Conservation (phyloP, 2,113 vertebrate genomes). For the Ellobius talpinus region DNA sequence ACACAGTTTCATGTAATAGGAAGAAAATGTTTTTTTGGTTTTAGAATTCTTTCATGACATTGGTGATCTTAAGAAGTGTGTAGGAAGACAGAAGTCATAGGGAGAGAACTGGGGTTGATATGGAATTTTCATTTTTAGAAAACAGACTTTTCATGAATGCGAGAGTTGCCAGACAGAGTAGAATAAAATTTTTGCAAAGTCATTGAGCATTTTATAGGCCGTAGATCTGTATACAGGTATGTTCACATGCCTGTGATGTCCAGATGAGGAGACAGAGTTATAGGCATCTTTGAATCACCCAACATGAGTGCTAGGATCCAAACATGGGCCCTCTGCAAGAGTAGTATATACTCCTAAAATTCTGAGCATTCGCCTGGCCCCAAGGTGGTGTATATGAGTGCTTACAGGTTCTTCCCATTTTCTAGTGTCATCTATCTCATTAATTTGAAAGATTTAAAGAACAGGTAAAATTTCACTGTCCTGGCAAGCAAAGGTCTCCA, state of each 20-base stretch:
- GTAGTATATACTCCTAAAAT: neutral
- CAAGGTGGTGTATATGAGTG: neutral
- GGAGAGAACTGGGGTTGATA: neutral
- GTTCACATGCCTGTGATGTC: neutral
- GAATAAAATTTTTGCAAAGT: neutral
- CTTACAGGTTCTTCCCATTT: neutral
- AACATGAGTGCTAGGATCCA: neutral
- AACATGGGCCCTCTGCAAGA: neutral
- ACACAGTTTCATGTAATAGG: neutral
- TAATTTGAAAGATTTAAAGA: neutral
- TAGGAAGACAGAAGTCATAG: accelerated
- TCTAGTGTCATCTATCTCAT: neutral
- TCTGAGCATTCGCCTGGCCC: neutral
- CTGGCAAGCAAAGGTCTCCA: neutral
- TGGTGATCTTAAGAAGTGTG: neutral
- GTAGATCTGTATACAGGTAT: neutral
- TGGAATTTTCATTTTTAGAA: neutral
- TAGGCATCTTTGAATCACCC: neutral
- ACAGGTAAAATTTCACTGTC: neutral
- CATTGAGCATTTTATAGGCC: neutral
- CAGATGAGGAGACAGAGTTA: neutral
- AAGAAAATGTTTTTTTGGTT: neutral
- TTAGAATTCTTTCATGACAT: neutral
- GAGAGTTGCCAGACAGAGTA: neutral
- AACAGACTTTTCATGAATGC: neutral